These are phyloP conservation scores for Ophiodon elongatus DNA, from an alignment of 2,113 vertebrate species.

Conservation along the genomic window DNA sequence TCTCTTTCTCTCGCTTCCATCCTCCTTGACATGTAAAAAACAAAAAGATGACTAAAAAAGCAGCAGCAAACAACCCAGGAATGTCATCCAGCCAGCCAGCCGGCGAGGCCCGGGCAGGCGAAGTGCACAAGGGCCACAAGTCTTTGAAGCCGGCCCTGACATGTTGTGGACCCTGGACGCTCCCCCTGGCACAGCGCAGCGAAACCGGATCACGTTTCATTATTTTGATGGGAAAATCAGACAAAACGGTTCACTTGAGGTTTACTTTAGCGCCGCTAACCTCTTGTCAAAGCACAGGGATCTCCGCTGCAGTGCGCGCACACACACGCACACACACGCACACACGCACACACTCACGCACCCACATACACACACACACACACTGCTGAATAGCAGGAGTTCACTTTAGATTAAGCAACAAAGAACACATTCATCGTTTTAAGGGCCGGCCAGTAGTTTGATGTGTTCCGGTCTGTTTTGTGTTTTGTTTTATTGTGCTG, in stretches of 20 bases:
- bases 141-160: conserved; percentile 78
- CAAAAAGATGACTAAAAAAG: background rate
- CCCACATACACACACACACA: background rate
- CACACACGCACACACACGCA: conserved; percentile 20
- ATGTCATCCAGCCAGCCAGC: conserved; percentile 64
- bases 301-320: conserved; percentile 32
- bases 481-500: conserved; percentile 70
- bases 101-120: conserved; percentile 51
- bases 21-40: background rate
- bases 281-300: conserved; percentile 62
- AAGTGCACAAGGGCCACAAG: conserved; percentile 62
- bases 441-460: conserved; percentile 49
- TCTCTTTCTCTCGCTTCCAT: conserved; percentile 9
- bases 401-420: conserved; percentile 78
- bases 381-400: conserved; percentile 44
- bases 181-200: conserved; percentile 65
- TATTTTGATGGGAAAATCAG: conserved; percentile 83
- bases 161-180: conserved; percentile 69
- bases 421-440: conserved; percentile 76
- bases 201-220: conserved; percentile 75
- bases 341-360: conserved; percentile 22
- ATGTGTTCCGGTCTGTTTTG: conserved; percentile 72
- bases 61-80: conserved; percentile 58
- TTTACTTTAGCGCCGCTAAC: conserved; percentile 70
- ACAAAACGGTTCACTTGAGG: conserved; percentile 67